Base-by-base conservation (phyloP, 1,140 invertebrate genomes). In the Leptopilina boulardi region DNA sequence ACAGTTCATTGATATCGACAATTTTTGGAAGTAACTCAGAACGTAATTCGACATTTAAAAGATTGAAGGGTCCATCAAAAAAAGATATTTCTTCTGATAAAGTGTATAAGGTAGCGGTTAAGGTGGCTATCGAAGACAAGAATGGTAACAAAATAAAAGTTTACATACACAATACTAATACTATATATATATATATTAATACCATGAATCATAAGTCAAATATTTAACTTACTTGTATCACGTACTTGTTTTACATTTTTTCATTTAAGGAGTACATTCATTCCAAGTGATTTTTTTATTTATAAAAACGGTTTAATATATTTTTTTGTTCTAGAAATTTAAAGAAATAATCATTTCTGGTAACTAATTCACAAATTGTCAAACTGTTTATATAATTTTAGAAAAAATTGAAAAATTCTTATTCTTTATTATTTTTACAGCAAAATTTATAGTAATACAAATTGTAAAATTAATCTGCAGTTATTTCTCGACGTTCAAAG, bases 1-100 rank as follows among this genome's bases (percentile, higher is more conserved):
- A 91, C 76, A 89, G 76, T 15, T 79, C 84, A 11, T 70, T 91
- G 10, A 84, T 91, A 74, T 80, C 87, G n/a, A 81, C 87, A 1
- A 85, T 91, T 77, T 91, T 90, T 76, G 88, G 88, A 23, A 88
- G 76, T 38, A 70, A 74, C 2, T 19, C 75, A 8, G 83, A 84
- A 0, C 81, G 19, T 10, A 87, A 89, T 75, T 66, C 76, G 66
- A 86, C 84, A 15, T 18, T 81, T 6, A 86, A 75, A 38, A 79
- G 74, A 66, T 51, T 83, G 38, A 82, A 86, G 34, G 83, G 84
- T 10, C 77, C 82, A 18, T 72, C 82, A 2, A 85, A 59, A 47
- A 82, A 85, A 59, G 71, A 74, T 41, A 71, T 70, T 23, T 54
- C 66, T 51, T 21, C 38, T 13, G 83, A 87, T 66, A 77, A 76